These are phyloP conservation scores for Athalia circularis DNA, from an alignment of 2,888 invertebrate genomes.

Conservation along the genomic window DNA sequence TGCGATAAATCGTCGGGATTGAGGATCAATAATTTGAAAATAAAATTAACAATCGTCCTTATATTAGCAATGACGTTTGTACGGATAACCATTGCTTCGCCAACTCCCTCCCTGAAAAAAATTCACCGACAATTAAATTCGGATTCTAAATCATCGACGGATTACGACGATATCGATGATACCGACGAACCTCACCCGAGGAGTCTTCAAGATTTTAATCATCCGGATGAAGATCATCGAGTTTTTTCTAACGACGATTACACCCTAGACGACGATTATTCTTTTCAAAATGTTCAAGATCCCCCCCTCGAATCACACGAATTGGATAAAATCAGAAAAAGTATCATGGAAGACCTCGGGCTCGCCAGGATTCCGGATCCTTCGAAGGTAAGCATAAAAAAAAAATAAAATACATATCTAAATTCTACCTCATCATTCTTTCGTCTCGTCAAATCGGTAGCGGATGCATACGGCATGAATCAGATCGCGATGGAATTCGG, in stretches of 20 bases:
- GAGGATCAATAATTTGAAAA: background rate
- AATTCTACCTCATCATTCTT: background rate
- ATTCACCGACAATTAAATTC: background rate
- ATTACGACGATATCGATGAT: background rate
- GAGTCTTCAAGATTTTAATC: background rate
- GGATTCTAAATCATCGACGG: background rate
- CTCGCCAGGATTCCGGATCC: slow-evolving; percentile 70
- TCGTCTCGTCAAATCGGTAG: background rate
- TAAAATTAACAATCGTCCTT: background rate
- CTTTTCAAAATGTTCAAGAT: background rate
- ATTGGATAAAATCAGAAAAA: slow-evolving; percentile 67
- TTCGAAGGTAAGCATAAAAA: slow-evolving; percentile 62
- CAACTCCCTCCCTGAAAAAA: slow-evolving; percentile 37
- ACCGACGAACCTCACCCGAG: too few species aligned
- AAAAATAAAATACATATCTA: background rate
- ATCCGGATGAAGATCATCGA: background rate
- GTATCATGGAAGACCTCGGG: slow-evolving; percentile 70
- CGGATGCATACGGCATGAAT: too few species aligned
- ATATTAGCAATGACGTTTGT: slow-evolving; percentile 21
- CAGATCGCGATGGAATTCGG: too few species aligned
- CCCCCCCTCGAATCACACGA: slow-evolving; percentile 58
- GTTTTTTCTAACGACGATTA: background rate
- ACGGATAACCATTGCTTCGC: background rate
- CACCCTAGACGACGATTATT: background rate
- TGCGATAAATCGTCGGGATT: background rate